A percentile compares a stretch with the other conserved stretches of the same genome.
Conservation (phyloP, 2,113 vertebrate genomes). For the Hystrix brachyura region DNA sequence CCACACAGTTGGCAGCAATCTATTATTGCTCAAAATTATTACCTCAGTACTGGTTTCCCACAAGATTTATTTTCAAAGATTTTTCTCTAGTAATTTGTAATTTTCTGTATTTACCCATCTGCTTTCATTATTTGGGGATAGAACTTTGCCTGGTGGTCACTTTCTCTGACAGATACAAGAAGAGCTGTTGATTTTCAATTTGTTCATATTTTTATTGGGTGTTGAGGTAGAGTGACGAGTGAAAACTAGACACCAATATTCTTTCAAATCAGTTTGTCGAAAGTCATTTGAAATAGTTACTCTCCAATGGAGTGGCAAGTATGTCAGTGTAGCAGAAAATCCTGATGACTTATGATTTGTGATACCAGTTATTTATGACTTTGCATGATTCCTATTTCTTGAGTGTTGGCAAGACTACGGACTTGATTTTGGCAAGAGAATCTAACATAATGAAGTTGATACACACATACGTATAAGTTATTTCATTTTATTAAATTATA, state of each 20-base stretch:
- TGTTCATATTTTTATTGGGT: background rate
- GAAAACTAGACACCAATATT: too few relatives aligned
- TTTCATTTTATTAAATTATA: background rate
- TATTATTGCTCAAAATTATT: background rate
- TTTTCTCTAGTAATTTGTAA: background rate
- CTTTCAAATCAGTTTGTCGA: background rate
- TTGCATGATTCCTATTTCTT: background rate
- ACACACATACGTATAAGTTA: background rate
- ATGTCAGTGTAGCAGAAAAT: background rate
- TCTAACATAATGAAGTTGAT: background rate
- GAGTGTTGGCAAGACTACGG: background rate
- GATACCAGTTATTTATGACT: background rate
- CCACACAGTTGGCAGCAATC: background rate
- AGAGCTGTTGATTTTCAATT: background rate
- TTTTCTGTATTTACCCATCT: background rate
- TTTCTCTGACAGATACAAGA: background rate
- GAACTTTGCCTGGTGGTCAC: background rate
- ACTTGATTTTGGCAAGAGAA: background rate
- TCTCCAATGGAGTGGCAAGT: background rate
- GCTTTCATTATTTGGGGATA: background rate
- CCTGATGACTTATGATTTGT: background rate
- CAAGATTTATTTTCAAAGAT: background rate
- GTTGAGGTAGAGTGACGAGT: background rate
- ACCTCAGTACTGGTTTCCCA: background rate
- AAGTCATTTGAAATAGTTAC: background rate